Evolutionary conservation across 2,888 invertebrate genomes (phyloP).

Genomic region (Amblyteles armatorius): DNA sequence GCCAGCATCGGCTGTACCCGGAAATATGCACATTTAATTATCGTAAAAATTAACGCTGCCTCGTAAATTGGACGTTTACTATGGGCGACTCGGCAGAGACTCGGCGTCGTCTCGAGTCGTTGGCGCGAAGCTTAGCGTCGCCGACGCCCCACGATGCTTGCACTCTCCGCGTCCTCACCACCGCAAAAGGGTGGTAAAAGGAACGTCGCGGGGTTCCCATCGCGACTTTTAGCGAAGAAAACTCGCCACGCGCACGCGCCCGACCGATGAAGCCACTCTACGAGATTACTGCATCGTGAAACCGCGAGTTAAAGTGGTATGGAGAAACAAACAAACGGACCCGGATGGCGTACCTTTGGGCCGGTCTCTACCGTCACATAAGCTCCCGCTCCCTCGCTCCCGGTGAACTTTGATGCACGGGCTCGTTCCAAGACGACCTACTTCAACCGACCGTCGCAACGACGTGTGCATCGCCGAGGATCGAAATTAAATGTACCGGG

Average conservation of each 20-base stretch:
- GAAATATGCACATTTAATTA: conserved; percentile 75
- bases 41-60: conserved; percentile 70
- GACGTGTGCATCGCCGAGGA: conserved; percentile 7
- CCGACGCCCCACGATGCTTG: conserved; percentile 41
- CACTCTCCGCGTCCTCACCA: not conserved
- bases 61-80: conserved; percentile 69
- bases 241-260: conserved; percentile 38
- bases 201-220: conserved; percentile 25
- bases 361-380: conserved; percentile 47
- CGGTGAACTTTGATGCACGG: conserved; percentile 70
- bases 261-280: conserved; percentile 71
- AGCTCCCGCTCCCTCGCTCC: conserved; percentile 22
- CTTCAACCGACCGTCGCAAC: conserved; percentile 14
- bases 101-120: conserved; percentile 51
- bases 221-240: conserved; percentile 59
- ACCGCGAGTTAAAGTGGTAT: conserved; percentile 64
- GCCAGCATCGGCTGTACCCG: conserved; percentile 12
- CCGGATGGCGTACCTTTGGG: conserved; percentile 58
- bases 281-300: conserved; percentile 72
- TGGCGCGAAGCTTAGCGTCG: conserved; percentile 57
- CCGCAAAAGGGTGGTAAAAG: conserved; percentile 33
- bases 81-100: conserved; percentile 38
- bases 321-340: conserved; percentile 69
- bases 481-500: conserved; percentile 41
- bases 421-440: conserved; percentile 58